Base-by-base conservation (phyloP, 2,113 vertebrate species). In the Daubentonia madagascariensis region DNA sequence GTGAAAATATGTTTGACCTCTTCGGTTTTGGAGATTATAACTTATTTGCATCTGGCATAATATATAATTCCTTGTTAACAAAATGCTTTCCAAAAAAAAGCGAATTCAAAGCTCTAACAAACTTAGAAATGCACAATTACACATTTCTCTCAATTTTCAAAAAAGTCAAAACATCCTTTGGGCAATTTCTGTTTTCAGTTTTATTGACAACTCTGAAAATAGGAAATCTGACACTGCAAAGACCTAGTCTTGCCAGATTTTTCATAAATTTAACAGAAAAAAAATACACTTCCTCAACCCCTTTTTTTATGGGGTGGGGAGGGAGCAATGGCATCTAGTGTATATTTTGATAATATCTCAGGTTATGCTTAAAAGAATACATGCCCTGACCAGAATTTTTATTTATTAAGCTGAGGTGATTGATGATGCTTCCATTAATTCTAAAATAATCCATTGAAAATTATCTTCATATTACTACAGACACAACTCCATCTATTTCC, bases 381-480 rank as follows among this genome's bases (percentile, higher is more conserved):
- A 17, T 37, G 50, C 17, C 72, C 87, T 88, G 8, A 57, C 8
- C 50, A 65, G 37, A 80, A 84, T 85, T 61, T 92, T 90, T 91
- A 32, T 52, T 94, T 91, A 83, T 83, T 94, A 50, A 73, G 35
- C 59, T 65, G 50, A 91, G 20, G 48, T 91, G 84, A 84, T 40
- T 7, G 91, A 95, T 88, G 28, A 67, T 61, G 4, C 52, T 75
- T 61, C 59, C 8, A 73, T 85, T 94, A 70, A 91, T 88, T 96
- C 76, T 94, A 61, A 83, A 92, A 89, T 67, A 95, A 95, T 79
- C 78, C 78, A 79, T 13, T 79, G 23, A 88, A 92, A 94, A 97
- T 78, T 37, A 80, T 92, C 85, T 95, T 94, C 57, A 11, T 63
- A 52, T 81, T 72, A 52, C 30, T 32, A 65, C 8, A 48, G 43